Conservation (phyloP, 2,797 vertebrate species). For the Arctocebus calabarensis region DNA sequence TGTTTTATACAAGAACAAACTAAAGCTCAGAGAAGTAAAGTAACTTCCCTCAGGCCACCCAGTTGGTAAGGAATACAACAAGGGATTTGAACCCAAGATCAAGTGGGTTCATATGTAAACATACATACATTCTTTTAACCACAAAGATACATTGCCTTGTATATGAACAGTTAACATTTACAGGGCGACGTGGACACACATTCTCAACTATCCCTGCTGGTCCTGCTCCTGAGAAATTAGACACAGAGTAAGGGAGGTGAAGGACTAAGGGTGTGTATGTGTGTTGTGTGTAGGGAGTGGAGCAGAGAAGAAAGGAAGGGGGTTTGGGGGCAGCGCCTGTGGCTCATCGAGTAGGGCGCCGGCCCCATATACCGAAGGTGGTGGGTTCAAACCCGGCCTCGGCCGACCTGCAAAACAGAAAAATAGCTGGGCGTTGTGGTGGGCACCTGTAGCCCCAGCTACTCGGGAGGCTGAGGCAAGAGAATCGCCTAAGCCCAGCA, state of each 20-base stretch:
- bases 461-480: no score
- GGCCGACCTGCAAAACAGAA: no score
- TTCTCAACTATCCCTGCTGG: not conserved
- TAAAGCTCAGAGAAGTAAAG: not conserved
- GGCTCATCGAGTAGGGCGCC: no score
- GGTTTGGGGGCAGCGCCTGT: no score
- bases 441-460: no score
- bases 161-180: not conserved
- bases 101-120: not conserved
- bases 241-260: not conserved
- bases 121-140: not conserved
- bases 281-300: not conserved
- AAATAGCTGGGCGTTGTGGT: no score
- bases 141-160: not conserved
- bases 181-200: not conserved
- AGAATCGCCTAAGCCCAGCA: no score
- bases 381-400: no score
- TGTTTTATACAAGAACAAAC: slow-evolving; percentile 26
- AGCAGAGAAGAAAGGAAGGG: not conserved
- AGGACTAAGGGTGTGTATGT: not conserved
- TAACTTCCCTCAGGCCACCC: not conserved
- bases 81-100: not conserved
- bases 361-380: no score
- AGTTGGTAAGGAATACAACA: not conserved
- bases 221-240: not conserved